These are phyloP conservation scores for Elgonia sp. DNA, from an alignment of 2,888 invertebrate genomes.

Conservation along the genomic window DNA sequence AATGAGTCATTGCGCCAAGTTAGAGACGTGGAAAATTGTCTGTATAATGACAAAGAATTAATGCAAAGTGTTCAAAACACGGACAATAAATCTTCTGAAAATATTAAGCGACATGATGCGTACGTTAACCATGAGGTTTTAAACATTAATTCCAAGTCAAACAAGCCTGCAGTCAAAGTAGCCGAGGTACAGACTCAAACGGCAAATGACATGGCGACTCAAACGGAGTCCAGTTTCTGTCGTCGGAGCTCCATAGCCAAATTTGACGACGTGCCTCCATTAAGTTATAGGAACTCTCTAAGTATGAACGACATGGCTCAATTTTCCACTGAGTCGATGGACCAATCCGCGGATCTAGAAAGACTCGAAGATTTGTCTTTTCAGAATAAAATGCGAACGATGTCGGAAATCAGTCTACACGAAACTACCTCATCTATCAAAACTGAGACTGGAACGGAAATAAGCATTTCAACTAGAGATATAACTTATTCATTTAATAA, in stretches of 20 bases:
- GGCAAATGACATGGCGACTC: conserved; percentile 86
- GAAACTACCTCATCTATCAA: conserved; percentile 86
- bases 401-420: conserved; percentile 86
- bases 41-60: conserved; percentile 81
- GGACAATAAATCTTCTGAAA: conserved; percentile 58
- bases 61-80: conserved; percentile 76
- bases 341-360: conserved; percentile 83
- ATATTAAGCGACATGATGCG: conserved; percentile 55
- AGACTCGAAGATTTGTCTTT: conserved; percentile 84
- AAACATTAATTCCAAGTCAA: conserved; percentile 75
- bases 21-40: conserved; percentile 88
- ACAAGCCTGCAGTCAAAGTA: conserved; percentile 82
- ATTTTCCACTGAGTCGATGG: conserved; percentile 82
- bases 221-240: conserved; percentile 82
- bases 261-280: conserved; percentile 80
- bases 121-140: conserved; percentile 57
- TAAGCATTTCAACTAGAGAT: conserved; percentile 86
- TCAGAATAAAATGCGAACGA: conserved; percentile 84
- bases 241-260: conserved; percentile 74
- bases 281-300: conserved; percentile 79
- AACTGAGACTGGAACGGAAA: conserved; percentile 86
- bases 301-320: conserved; percentile 80
- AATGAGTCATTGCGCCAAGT: conserved; percentile 89
- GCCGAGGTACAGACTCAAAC: conserved; percentile 86
- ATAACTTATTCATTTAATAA: conserved; percentile 86